A percentile compares a stretch with the other conserved stretches of the same genome.
Evolutionary conservation across 2,797 vertebrate genomes (phyloP).

Genomic region (Semotilus atromaculatus): DNA sequence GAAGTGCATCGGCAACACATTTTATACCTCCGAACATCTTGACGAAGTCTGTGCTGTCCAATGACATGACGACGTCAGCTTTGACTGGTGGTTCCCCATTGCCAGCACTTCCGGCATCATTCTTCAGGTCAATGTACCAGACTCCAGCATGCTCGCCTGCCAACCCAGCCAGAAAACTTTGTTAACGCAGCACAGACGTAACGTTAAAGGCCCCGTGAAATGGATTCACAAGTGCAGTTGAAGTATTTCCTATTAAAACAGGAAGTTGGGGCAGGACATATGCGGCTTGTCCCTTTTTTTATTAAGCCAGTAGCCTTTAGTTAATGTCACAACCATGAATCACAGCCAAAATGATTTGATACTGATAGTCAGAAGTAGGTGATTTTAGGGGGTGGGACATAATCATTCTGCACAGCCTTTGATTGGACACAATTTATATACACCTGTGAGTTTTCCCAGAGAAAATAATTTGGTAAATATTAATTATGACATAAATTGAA

Average conservation of each 20-base stretch:
- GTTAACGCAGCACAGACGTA: neutral
- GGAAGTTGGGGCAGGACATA: neutral
- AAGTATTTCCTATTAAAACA: neutral
- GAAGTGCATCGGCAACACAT: neutral
- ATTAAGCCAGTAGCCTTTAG: neutral
- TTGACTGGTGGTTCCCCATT: slow-evolving; percentile 75
- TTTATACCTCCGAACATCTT: slow-evolving; percentile 90
- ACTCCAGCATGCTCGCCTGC: slow-evolving; percentile 83
- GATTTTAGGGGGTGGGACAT: too few relatives aligned
- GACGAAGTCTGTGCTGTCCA: slow-evolving; percentile 87
- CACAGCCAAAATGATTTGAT: too few relatives aligned
- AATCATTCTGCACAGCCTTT: too few relatives aligned
- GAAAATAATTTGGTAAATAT: neutral
- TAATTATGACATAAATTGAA: too few relatives aligned
- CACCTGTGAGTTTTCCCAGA: neutral
- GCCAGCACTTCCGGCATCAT: slow-evolving; percentile 76
- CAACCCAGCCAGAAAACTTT: neutral
- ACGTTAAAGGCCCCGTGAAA: neutral
- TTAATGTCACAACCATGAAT: neutral
- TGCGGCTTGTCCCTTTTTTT: neutral
- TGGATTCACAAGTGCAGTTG: neutral
- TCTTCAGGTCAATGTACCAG: slow-evolving; percentile 92
- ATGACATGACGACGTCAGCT: slow-evolving; percentile 87
- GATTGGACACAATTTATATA: neutral
- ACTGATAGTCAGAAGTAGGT: too few relatives aligned